Conservation (phyloP, 2,797 vertebrate genomes). For the Acrossocheilus wenchowensis region DNA sequence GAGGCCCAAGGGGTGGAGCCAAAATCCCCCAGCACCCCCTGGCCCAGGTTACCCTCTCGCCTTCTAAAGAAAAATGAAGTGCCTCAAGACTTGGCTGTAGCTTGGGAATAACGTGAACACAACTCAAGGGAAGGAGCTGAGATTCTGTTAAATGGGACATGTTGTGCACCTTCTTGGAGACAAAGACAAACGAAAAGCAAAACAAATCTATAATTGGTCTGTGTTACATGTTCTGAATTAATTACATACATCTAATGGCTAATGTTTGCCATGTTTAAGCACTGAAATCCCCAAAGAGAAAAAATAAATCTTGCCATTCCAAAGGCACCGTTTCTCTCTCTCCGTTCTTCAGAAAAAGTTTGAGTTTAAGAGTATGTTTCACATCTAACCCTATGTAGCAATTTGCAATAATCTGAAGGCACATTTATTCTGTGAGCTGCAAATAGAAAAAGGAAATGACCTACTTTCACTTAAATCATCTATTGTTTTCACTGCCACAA, state of each 20-base stretch:
- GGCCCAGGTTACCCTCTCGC: slow-evolving; percentile 27
- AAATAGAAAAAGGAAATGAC: slow-evolving; percentile 46
- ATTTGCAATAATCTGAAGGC: slow-evolving; percentile 48
- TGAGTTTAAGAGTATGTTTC: slow-evolving; percentile 39
- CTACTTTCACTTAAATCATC: slow-evolving; percentile 45
- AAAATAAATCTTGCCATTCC: slow-evolving; percentile 38
- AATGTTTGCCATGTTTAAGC: slow-evolving; percentile 38
- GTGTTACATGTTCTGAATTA: slow-evolving; percentile 45
- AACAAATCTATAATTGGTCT: slow-evolving; percentile 27
- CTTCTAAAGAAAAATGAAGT: slow-evolving; percentile 54
- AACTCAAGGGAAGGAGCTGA: slow-evolving; percentile 6
- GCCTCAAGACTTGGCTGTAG: slow-evolving; percentile 34
- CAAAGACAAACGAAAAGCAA: slow-evolving; percentile 7
- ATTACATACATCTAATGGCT: slow-evolving; percentile 44
- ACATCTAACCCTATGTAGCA: slow-evolving; percentile 35
- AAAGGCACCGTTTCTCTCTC: slow-evolving; percentile 36
- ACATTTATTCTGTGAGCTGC: slow-evolving; percentile 45
- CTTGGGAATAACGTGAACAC: slow-evolving; percentile 35
- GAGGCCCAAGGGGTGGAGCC: slow-evolving; percentile 49
- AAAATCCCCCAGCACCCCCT: slow-evolving; percentile 48
- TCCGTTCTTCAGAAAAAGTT: slow-evolving; percentile 38
- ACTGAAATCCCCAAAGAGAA: slow-evolving; percentile 23
- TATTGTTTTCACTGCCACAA: slow-evolving; percentile 40
- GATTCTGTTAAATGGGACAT: slow-evolving; percentile 51
- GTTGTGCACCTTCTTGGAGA: slow-evolving; percentile 4